Evolutionary conservation across 2,113 vertebrate species (phyloP).

Genomic region (Pandion haliaetus): DNA sequence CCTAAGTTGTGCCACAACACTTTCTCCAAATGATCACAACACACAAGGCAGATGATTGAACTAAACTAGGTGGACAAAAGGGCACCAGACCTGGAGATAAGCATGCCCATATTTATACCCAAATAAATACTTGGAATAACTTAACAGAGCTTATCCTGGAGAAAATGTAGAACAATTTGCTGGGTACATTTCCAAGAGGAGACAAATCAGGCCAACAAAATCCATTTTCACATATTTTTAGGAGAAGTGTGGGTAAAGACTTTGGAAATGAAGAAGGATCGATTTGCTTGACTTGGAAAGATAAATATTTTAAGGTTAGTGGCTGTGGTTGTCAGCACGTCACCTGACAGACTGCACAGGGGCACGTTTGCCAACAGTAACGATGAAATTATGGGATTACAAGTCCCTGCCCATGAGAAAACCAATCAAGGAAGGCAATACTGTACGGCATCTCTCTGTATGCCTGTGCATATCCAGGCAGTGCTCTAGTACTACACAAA

Average conservation of each 20-base stretch:
- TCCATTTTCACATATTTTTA: neutral
- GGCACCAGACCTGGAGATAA: neutral
- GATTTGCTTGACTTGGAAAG: neutral
- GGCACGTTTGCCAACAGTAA: neutral
- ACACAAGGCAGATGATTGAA: neutral
- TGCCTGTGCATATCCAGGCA: fast-evolving
- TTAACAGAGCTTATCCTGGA: neutral
- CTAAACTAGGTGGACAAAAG: neutral
- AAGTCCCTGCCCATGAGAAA: neutral
- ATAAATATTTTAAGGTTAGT: neutral
- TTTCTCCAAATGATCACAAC: neutral
- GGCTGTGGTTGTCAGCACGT: neutral
- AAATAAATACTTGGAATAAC: neutral
- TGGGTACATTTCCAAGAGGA: neutral
- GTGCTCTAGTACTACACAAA: neutral
- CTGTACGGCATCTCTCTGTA: fast-evolving
- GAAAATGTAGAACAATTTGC: neutral
- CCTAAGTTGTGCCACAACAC: neutral
- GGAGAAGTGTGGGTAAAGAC: neutral
- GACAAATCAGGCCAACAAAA: neutral
- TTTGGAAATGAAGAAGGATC: neutral
- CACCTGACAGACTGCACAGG: neutral
- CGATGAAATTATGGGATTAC: neutral
- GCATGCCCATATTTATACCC: neutral
- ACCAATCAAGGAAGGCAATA: neutral